Evolutionary conservation across 2,888 invertebrate species (phyloP).

Genomic region (Ischnus inquisitorius): DNA sequence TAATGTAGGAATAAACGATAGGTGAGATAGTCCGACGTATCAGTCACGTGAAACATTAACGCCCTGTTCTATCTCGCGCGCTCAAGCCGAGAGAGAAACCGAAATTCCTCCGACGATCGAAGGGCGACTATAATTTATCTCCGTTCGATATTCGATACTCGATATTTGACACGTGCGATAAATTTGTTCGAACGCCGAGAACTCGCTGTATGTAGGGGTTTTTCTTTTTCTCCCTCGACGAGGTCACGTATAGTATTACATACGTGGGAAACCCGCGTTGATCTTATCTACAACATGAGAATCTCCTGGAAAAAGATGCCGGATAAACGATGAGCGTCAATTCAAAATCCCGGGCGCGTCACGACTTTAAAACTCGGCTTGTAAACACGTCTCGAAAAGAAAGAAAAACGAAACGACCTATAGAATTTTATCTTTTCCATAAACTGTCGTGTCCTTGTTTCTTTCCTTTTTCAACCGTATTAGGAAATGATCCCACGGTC

Average conservation of each 20-base stretch:
- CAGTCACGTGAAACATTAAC: constrained; percentile 53
- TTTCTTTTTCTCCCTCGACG: neutral
- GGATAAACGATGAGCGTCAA: neutral
- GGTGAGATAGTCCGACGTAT: constrained; percentile 21
- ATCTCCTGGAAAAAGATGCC: neutral
- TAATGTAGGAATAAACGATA: constrained; percentile 30
- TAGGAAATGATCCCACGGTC: neutral
- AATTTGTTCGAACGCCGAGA: constrained; percentile 12
- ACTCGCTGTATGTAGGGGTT: neutral
- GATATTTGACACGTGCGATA: constrained; percentile 48
- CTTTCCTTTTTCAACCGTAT: neutral
- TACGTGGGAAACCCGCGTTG: constrained; percentile 11
- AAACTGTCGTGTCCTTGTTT: neutral
- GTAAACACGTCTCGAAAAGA: neutral
- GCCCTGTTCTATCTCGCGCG: neutral
- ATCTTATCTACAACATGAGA: neutral
- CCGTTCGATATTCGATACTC: constrained; percentile 33
- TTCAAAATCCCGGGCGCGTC: neutral
- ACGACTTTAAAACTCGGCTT: neutral
- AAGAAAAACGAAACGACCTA: neutral
- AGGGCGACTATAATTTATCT: constrained; percentile 31
- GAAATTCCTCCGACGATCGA: constrained; percentile 19
- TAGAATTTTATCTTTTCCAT: neutral
- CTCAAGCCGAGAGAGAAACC: neutral
- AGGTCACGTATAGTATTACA: neutral